A percentile compares a stretch with the other conserved stretches of the same genome.
These are phyloP conservation scores for Xyrauchen texanus DNA, from an alignment of 2,113 vertebrate genomes.

Conservation along the genomic window DNA sequence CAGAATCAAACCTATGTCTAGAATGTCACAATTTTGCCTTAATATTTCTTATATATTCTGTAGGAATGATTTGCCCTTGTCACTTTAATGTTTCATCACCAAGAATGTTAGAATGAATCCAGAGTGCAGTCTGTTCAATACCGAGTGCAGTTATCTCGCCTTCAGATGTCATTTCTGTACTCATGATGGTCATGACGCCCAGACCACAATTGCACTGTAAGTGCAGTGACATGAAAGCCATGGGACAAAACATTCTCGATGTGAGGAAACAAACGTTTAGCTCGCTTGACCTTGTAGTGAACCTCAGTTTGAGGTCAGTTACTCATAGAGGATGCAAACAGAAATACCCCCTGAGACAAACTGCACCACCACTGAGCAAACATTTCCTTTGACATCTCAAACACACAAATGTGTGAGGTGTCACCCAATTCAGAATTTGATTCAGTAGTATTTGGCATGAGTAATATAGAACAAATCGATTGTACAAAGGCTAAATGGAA, in stretches of 20 bases:
- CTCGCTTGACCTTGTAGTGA: slow-evolving; percentile 6
- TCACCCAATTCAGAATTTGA: slow-evolving; percentile 1
- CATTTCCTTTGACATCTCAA: slow-evolving; percentile 12
- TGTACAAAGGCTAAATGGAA: neutral
- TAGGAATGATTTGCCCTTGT: no score
- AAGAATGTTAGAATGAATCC: no score
- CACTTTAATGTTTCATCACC: no score
- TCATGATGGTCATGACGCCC: no score
- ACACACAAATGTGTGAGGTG: neutral
- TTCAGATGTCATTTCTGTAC: no score
- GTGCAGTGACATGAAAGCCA: slow-evolving; percentile 22
- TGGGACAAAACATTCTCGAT: neutral
- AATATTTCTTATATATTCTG: no score
- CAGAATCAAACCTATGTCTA: no score
- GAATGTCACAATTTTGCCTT: no score
- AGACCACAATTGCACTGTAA: neutral
- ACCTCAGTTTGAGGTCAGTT: slow-evolving; percentile 10
- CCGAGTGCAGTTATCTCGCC: no score
- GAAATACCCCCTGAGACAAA: neutral
- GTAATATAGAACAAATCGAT: slow-evolving; percentile 20
- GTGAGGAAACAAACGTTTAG: slow-evolving; percentile 27
- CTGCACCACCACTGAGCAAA: slow-evolving; percentile 1
- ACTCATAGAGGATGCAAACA: neutral
- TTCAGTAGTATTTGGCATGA: slow-evolving; percentile 22
- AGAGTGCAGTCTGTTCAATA: no score